Conservation (phyloP, 2,888 invertebrate species). For the Ophioninae sp. region DNA sequence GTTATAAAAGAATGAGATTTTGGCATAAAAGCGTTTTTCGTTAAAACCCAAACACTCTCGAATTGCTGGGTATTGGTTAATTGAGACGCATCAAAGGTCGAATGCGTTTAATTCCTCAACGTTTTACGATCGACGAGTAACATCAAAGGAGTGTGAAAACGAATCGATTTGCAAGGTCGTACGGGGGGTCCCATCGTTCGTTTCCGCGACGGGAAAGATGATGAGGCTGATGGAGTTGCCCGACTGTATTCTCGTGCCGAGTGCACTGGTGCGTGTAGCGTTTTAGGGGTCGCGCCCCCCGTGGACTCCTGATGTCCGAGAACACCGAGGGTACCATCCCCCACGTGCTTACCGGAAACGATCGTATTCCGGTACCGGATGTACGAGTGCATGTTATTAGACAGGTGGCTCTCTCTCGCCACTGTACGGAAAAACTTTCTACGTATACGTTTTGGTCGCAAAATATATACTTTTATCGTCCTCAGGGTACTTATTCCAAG, state of each 20-base stretch:
- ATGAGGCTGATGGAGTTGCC: conserved; percentile 50
- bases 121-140: conserved; percentile 60
- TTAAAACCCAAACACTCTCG: background rate
- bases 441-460: conserved; percentile 9
- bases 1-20: too few relatives aligned
- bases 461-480: conserved; percentile 22
- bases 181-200: conserved; percentile 26
- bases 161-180: conserved; percentile 70
- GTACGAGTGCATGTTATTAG: conserved; percentile 76
- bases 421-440: conserved; percentile 32
- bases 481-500: background rate
- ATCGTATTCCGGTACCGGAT: conserved; percentile 73
- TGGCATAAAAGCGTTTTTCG: too few relatives aligned
- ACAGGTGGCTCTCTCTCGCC: conserved; percentile 72
- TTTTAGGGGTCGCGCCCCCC: conserved; percentile 66
- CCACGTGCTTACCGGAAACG: conserved; percentile 75
- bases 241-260: conserved; percentile 36
- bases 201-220: conserved; percentile 60
- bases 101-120: conserved; percentile 47
- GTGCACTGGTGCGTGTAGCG: conserved; percentile 72
- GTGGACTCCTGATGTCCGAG: conserved; percentile 60
- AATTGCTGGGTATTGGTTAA: conserved; percentile 44
- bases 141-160: conserved; percentile 69
- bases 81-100: conserved; percentile 15
- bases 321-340: conserved; percentile 75